Conservation (phyloP, 2,888 invertebrate genomes). For the Agrotis segetum region DNA sequence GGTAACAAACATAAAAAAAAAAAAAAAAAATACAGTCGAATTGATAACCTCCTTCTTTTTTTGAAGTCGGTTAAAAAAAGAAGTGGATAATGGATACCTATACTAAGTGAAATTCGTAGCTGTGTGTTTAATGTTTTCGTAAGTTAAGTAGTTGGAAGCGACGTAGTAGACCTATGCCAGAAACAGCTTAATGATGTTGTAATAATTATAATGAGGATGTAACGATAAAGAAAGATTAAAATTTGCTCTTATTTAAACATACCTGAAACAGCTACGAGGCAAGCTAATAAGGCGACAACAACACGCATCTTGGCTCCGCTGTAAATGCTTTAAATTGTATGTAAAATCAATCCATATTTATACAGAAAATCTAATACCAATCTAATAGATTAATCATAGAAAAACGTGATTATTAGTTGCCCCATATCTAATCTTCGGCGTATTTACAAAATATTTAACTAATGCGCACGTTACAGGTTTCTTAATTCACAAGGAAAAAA, state of each 20-base stretch:
- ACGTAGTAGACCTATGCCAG: no score
- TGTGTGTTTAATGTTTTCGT: no score
- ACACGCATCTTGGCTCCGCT: conserved; percentile 50
- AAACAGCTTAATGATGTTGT: no score
- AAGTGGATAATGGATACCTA: no score
- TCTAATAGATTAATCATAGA: conserved; percentile 40
- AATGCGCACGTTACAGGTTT: conserved; percentile 15
- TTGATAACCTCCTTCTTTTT: no score
- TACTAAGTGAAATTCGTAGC: no score
- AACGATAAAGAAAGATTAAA: background rate
- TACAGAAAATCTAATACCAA: conserved; percentile 37
- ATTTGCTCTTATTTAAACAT: conserved; percentile 18
- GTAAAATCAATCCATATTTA: conserved; percentile 39
- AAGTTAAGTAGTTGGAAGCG: no score
- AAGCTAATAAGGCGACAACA: conserved; percentile 51
- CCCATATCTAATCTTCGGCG: conserved; percentile 35
- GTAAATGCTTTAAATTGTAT: conserved; percentile 7
- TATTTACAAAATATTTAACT: conserved; percentile 41
- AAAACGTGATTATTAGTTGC: conserved; percentile 23
- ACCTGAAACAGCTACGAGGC: conserved; percentile 66
- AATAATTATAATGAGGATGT: no score
- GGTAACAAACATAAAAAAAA: no score
- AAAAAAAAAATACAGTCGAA: no score
- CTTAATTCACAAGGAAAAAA: conserved; percentile 15
- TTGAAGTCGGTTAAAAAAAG: no score